These are phyloP conservation scores for Cydia strobilella DNA, from an alignment of 1,140 invertebrate species.

Conservation along the genomic window DNA sequence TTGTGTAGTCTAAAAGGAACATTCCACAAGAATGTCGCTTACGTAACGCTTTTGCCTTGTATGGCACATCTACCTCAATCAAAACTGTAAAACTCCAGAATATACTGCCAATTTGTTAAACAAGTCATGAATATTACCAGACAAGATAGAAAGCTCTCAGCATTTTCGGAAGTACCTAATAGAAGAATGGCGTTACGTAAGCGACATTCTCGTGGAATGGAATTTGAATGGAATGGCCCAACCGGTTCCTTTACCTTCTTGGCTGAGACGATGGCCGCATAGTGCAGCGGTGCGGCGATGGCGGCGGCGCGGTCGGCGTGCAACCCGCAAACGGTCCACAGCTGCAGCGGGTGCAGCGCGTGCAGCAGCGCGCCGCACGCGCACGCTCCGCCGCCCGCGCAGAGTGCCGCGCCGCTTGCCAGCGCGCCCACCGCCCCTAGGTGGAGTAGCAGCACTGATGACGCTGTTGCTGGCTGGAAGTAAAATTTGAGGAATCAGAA, in stretches of 20 bases:
- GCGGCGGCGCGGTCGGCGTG: slow-evolving; percentile 90
- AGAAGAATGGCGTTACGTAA: no score
- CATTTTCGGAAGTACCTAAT: no score
- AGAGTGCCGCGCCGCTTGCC: slow-evolving; percentile 81
- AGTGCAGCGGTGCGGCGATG: slow-evolving; percentile 88
- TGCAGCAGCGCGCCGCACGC: slow-evolving; percentile 84
- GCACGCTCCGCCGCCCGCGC: slow-evolving; percentile 74
- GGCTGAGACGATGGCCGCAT: slow-evolving; percentile 85
- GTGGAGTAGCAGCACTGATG: slow-evolving; percentile 86
- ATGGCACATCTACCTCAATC: no score
- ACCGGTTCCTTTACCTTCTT: slow-evolving; percentile 74
- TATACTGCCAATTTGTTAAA: no score
- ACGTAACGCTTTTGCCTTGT: no score
- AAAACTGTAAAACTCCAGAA: no score
- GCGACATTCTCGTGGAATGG: no score
- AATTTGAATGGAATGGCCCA: no score
- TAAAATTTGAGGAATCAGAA: slow-evolving; percentile 43
- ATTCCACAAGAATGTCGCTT: no score
- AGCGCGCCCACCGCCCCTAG: slow-evolving; percentile 85
- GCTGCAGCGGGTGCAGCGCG: slow-evolving; percentile 85
- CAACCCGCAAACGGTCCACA: slow-evolving; percentile 90
- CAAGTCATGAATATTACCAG: no score
- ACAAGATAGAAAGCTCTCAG: no score
- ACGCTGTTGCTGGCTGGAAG: slow-evolving; percentile 83
- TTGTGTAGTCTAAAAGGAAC: no score